Conservation (phyloP, 2,888 invertebrate species). For the Drosophila neonasuta region DNA sequence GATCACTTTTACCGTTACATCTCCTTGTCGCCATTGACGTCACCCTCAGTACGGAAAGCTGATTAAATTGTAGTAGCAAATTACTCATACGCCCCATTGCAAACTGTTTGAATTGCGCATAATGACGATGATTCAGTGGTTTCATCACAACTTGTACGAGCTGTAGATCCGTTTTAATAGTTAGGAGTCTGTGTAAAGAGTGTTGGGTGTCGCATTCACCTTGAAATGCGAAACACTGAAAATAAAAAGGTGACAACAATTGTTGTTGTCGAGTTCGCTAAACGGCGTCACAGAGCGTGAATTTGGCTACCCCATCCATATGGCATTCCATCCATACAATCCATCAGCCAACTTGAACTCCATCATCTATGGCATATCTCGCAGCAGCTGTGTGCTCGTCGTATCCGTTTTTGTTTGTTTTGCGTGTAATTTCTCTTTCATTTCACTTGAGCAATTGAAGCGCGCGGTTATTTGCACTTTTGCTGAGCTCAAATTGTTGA, state of each 20-base stretch:
- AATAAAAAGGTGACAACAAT: constrained; percentile 31
- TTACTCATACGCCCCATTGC: constrained; percentile 63
- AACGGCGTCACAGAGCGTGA: constrained; percentile 35
- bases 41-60: constrained; percentile 49
- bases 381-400: constrained; percentile 21
- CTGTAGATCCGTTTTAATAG: constrained; percentile 64
- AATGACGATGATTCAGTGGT: constrained; percentile 63
- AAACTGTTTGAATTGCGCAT: constrained; percentile 27
- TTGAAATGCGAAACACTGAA: constrained; percentile 57
- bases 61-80: constrained; percentile 56
- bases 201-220: constrained; percentile 58
- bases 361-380: constrained; percentile 50
- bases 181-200: constrained; percentile 1
- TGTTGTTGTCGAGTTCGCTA: constrained; percentile 32
- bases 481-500: constrained; percentile 80
- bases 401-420: constrained; percentile 70
- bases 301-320: constrained; percentile 32
- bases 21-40: constrained; percentile 55
- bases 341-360: constrained; percentile 21
- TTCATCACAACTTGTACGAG: constrained; percentile 46
- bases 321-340: constrained; percentile 21
- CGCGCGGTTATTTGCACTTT: constrained; percentile 79
- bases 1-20: constrained; percentile 63
- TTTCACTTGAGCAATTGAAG: constrained; percentile 79
- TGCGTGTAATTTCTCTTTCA: constrained; percentile 80